Percentiles rank a stretch among this genome's conserved stretches.
Evolutionary conservation across 2,113 vertebrate species (phyloP).

Genomic region (Eublepharis macularius): DNA sequence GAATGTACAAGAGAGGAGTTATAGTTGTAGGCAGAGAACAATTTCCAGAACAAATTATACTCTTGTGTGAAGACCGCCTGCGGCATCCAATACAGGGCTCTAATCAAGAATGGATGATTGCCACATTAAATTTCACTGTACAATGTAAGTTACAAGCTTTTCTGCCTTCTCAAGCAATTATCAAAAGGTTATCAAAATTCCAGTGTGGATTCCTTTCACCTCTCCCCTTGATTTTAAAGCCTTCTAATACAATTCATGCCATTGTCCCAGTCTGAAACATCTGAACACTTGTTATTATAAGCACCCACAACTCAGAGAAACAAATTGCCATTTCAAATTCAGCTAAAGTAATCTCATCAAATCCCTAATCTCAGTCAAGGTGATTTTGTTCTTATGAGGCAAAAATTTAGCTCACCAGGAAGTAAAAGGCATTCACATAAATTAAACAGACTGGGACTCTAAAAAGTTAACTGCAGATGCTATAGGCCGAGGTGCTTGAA

Average conservation of each 20-base stretch:
- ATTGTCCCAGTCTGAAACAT: neutral
- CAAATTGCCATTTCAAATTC: constrained; percentile 41
- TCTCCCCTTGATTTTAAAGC: neutral
- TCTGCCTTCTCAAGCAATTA: constrained; percentile 54
- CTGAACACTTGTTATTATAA: constrained; percentile 32
- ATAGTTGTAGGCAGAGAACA: constrained; percentile 22
- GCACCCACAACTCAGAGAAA: constrained; percentile 23
- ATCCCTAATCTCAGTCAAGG: neutral
- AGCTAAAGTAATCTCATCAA: neutral
- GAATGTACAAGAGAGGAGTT: neutral
- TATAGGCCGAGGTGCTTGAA: neutral
- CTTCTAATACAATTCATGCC: neutral
- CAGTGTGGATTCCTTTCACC: neutral
- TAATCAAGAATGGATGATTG: constrained; percentile 19
- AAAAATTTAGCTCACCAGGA: neutral
- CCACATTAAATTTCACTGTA: neutral
- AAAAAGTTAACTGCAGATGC: neutral
- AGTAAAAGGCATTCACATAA: neutral
- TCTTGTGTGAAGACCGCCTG: constrained; percentile 22
- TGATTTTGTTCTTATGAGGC: neutral
- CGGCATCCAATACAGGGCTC: neutral
- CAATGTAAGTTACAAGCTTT: constrained; percentile 29
- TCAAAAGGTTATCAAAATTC: constrained; percentile 41
- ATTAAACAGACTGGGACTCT: neutral
- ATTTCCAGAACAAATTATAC: constrained; percentile 41